Percentiles rank a stretch among this genome's conserved stretches.
phyloP scores from a whole-genome alignment of 2,797 vertebrate species.

The Glossophaga mutica region DNA sequence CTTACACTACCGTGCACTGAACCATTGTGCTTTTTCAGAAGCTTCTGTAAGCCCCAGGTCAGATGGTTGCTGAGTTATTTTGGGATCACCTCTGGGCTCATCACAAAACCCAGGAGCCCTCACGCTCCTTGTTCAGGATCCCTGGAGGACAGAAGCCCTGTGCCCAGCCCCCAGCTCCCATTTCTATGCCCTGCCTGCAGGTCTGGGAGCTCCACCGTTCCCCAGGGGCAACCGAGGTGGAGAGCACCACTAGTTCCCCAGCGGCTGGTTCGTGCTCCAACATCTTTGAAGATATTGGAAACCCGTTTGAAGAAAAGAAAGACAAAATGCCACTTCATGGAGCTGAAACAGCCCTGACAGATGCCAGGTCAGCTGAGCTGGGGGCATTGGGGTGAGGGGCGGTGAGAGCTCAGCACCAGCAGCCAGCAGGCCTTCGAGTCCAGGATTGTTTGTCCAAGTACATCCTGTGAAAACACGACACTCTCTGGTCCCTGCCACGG shows the following conservation, averaged over 20 bases:
- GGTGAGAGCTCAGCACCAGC: background rate
- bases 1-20: too few species aligned
- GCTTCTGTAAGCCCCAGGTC: background rate
- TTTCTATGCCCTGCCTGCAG: fast-evolving
- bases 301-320: background rate
- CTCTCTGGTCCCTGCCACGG: background rate
- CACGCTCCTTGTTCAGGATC: background rate
- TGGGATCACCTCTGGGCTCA: background rate
- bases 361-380: background rate
- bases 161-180: background rate
- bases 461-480: background rate
- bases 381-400: background rate
- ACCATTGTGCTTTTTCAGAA: background rate
- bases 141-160: background rate
- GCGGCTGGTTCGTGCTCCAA: background rate
- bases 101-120: background rate
- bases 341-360: background rate
- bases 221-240: background rate
- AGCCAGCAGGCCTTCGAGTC: background rate
- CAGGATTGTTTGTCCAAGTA: background rate
- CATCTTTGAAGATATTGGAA: background rate
- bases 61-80: background rate
- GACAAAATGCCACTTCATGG: fast-evolving
- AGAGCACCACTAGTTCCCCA: background rate
- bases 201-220: background rate